Base-by-base conservation (phyloP, 1,140 invertebrate genomes). In the Hypothenemus hampei region DNA sequence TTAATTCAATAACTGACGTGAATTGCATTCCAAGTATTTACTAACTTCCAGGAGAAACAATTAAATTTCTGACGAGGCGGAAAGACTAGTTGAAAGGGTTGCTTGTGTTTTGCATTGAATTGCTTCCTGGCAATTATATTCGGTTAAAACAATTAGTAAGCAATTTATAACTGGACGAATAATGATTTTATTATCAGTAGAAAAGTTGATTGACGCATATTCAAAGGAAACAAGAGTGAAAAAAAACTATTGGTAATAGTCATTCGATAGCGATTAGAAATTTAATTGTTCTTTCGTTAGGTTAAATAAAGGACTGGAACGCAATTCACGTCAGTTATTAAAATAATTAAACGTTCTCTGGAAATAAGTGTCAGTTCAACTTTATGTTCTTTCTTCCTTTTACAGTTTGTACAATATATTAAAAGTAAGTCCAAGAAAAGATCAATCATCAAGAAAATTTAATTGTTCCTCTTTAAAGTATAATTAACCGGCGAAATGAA, bases 1-100 rank as follows among this genome's bases (percentile, higher is more conserved):
- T 46, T 40, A 55, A 47, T 55, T 55, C 41, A 55, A 55, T 55
- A 55, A 55, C 52, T 31, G 52, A 55, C 44, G 41, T 55, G 44
- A 35, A 55, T 46, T 55, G 44, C 44, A 47, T 46, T 47, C 35
- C 35, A 46, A 47, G 22, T 46, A 37, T 55, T 55, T 47, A 55
- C 39, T 55, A 47, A 55, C 43, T 47, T 55, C 44, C 44, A 47
- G 44, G 22, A 47, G 22, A 37, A 46, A 55, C 52, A 55, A 55
- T 55, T 55, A 47, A 55, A 40, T 55, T 46, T 55, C 41, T 47
- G 44, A 46, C 33, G 52, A 55, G 19, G 43, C 40, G 51, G 29
- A 45, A 54, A 22, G 31, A 44, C 35, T 39, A 35, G 20, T 40
- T 15, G 40, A 40, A 55, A 53, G 19, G 37, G 22, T 53, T 47